Evolutionary conservation across 2,113 vertebrate genomes (phyloP).

Genomic region (Hepsetus odoe): DNA sequence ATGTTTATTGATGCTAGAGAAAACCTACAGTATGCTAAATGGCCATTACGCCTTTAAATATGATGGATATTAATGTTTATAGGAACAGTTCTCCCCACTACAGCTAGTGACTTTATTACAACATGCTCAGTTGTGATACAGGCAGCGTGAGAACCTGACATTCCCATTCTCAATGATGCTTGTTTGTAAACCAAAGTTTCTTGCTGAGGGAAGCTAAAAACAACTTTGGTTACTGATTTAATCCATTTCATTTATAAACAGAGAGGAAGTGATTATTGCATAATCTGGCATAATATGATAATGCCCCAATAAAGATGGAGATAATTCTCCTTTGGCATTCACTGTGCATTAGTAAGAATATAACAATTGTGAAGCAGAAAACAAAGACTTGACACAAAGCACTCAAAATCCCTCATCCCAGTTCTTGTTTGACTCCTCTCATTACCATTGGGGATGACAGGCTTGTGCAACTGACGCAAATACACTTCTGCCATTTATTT

Average conservation of each 20-base stretch:
- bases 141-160: too few species aligned
- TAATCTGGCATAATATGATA: slow-evolving; percentile 21
- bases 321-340: slow-evolving; percentile 25
- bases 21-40: background rate
- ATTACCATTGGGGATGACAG: background rate
- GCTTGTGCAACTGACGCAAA: slow-evolving; percentile 28
- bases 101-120: background rate
- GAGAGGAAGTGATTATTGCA: background rate
- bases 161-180: too few species aligned
- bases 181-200: background rate
- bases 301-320: background rate
- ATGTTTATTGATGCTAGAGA: slow-evolving; percentile 9
- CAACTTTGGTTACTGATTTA: background rate
- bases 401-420: slow-evolving; percentile 20
- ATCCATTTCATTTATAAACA: background rate
- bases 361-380: slow-evolving; percentile 17
- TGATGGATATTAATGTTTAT: background rate
- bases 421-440: slow-evolving; percentile 10
- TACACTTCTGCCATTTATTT: slow-evolving; percentile 43
- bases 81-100: background rate
- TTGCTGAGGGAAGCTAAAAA: background rate
- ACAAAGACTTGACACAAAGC: slow-evolving; percentile 29
- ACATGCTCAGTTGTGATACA: too few species aligned
- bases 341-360: background rate
- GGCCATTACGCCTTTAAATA: background rate